A percentile compares a stretch with the other conserved stretches of the same genome.
Conservation (phyloP, 2,113 vertebrate genomes). For the Tonatia bakeri region DNA sequence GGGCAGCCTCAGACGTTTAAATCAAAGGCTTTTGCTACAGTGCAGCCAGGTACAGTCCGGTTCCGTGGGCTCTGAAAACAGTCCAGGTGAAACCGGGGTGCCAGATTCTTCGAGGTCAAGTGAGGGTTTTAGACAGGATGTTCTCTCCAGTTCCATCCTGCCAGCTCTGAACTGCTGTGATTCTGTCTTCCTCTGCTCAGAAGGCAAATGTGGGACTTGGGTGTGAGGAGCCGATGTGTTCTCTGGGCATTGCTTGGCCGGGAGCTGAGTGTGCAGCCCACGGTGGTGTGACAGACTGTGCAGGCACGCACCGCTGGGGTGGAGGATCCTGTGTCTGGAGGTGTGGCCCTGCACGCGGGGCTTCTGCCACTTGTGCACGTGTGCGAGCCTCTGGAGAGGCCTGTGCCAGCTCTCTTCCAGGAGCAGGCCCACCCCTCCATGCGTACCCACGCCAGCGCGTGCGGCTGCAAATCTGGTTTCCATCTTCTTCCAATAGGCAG, state of each 20-base stretch:
- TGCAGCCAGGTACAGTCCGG: background rate
- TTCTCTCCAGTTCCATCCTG: background rate
- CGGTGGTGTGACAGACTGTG: rapidly evolving
- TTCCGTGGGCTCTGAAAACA: background rate
- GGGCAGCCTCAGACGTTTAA: background rate
- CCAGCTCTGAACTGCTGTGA: background rate
- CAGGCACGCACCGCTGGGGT: rapidly evolving
- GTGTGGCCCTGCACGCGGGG: background rate
- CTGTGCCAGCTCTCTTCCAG: background rate
- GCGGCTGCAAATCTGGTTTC: slow-evolving; percentile 38
- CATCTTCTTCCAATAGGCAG: slow-evolving; percentile 57
- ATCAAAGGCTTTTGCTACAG: background rate
- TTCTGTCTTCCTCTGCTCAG: background rate
- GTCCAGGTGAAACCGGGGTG: background rate
- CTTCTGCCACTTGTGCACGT: background rate
- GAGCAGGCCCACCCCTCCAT: background rate
- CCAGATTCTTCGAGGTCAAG: background rate
- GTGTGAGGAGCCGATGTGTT: background rate
- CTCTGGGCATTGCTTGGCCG: background rate
- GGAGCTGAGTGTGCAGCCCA: background rate
- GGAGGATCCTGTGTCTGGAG: background rate
- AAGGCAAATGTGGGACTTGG: background rate
- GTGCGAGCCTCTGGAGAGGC: background rate
- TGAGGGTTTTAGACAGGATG: background rate
- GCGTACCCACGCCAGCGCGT: background rate